phyloP scores from a whole-genome alignment of 2,113 vertebrate genomes.

The Onychostoma macrolepis region DNA sequence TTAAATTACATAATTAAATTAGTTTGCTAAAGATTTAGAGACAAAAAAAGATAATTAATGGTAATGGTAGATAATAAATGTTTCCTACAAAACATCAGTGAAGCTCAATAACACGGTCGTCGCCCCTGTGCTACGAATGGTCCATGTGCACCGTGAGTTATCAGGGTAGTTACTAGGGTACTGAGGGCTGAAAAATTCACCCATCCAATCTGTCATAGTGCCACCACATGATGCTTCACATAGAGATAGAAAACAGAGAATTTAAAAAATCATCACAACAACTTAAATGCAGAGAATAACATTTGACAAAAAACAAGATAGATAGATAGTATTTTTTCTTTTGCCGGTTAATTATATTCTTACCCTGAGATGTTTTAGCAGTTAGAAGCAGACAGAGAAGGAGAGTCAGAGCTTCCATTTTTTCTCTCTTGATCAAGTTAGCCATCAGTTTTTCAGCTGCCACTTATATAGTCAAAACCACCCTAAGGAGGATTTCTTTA shows the following conservation, averaged over 20 bases:
- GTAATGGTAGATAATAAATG: neutral
- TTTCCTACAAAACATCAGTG: neutral
- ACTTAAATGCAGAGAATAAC: neutral
- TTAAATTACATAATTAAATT: neutral
- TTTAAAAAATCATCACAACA: neutral
- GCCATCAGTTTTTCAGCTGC: neutral
- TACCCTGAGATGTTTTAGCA: neutral
- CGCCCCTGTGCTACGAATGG: neutral
- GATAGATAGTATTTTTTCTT: neutral
- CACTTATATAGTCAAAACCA: conserved; percentile 4
- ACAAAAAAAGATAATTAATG: neutral
- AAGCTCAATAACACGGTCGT: conserved; percentile 19
- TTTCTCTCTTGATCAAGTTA: neutral
- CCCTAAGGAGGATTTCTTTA: neutral
- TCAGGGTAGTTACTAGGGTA: conserved; percentile 62
- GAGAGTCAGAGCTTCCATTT: neutral
- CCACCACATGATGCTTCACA: conserved; percentile 37
- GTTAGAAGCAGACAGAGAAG: neutral
- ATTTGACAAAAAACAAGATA: neutral
- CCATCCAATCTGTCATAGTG: conserved; percentile 25
- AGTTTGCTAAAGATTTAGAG: neutral
- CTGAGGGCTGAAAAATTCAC: conserved; percentile 39
- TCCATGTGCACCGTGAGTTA: conserved; percentile 44
- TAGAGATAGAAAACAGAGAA: neutral
- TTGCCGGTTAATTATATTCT: neutral